Evolutionary conservation across 2,888 invertebrate species (phyloP).

Genomic region (Scaptomyza parva): DNA sequence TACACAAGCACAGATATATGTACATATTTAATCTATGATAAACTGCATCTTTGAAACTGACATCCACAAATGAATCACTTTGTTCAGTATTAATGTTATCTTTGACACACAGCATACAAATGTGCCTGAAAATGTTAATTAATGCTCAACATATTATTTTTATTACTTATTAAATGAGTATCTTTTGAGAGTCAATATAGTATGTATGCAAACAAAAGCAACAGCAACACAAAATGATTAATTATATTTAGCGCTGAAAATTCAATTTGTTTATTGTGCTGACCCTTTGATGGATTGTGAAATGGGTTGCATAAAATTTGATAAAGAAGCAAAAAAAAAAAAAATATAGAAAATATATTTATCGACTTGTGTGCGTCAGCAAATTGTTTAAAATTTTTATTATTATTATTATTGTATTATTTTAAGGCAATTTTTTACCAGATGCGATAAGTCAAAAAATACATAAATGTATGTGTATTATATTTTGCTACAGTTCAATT

Average conservation of each 20-base stretch:
- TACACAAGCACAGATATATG: not conserved
- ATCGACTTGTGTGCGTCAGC: constrained; percentile 1
- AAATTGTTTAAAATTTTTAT: constrained; percentile 12
- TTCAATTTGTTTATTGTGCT: constrained; percentile 62
- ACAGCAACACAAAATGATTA: constrained; percentile 54
- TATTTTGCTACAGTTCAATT: constrained; percentile 18
- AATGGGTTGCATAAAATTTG: constrained; percentile 71
- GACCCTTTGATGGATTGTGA: constrained; percentile 64
- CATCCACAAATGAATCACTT: constrained; percentile 63
- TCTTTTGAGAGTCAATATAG: constrained; percentile 24
- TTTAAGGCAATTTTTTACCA: constrained; percentile 29
- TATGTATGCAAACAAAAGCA: constrained; percentile 19
- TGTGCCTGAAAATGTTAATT: constrained; percentile 46
- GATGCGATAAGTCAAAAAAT: constrained; percentile 28
- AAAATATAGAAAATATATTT: constrained; percentile 11
- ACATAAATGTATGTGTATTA: not conserved
- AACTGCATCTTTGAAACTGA: constrained; percentile 26
- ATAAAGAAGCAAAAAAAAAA: constrained; percentile 25
- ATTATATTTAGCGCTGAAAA: constrained; percentile 56
- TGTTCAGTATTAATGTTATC: constrained; percentile 53
- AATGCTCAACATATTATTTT: constrained; percentile 37
- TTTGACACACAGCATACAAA: constrained; percentile 33
- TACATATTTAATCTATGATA: constrained; percentile 1
- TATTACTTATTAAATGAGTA: constrained; percentile 37
- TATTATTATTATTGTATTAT: constrained; percentile 37